A percentile compares a stretch with the other conserved stretches of the same genome.
Evolutionary conservation across 2,113 vertebrate species (phyloP).

Genomic region (Hemiscyllium ocellatum): DNA sequence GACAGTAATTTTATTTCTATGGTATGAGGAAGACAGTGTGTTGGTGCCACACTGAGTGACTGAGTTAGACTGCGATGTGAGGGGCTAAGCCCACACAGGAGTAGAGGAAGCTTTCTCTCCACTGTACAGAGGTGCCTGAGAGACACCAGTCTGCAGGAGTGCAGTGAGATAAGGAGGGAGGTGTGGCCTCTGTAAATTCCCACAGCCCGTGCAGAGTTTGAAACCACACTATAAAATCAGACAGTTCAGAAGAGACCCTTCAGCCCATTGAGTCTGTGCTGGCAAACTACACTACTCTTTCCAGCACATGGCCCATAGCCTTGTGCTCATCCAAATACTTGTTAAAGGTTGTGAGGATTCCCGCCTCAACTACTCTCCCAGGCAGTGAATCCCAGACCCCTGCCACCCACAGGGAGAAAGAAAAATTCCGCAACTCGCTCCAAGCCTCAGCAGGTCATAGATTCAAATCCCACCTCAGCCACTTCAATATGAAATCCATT

Average conservation of each 20-base stretch:
- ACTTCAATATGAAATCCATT: not conserved
- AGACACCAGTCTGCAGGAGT: not conserved
- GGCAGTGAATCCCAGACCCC: no score
- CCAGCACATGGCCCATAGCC: no score
- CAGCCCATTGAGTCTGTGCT: no score
- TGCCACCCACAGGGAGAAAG: no score
- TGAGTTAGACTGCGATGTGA: no score
- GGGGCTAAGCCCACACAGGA: no score
- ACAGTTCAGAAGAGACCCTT: no score
- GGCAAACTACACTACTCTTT: no score
- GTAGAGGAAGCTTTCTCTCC: not conserved
- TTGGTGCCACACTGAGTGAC: not conserved
- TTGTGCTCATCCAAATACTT: no score
- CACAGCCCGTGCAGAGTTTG: not conserved
- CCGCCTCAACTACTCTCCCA: no score
- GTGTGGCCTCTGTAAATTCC: not conserved
- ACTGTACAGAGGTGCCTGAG: not conserved
- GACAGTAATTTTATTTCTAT: not conserved
- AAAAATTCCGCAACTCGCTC: no score
- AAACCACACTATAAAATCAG: not conserved
- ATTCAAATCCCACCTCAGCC: not conserved
- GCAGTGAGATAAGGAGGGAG: not conserved
- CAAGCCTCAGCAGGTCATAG: not conserved
- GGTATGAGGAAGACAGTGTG: not conserved
- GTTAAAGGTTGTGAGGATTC: no score